phyloP scores from a whole-genome alignment of 1,140 invertebrate species.

The Drosophila auraria region DNA sequence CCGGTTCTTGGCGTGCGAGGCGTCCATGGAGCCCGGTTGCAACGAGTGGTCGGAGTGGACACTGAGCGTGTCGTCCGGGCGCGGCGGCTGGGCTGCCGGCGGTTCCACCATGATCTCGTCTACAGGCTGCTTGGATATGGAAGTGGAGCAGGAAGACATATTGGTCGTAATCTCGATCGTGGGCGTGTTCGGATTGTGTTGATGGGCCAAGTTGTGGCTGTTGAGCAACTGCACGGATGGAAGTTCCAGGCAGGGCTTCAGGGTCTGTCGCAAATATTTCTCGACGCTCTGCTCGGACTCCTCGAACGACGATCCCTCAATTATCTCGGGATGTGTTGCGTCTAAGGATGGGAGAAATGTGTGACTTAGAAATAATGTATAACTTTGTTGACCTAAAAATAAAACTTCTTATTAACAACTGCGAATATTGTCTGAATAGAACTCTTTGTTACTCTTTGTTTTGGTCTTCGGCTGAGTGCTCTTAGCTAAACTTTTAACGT shows the following conservation, averaged over 20 bases:
- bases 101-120: constrained; percentile 80
- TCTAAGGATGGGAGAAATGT: constrained; percentile 19
- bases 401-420: neutral
- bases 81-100: constrained; percentile 48
- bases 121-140: constrained; percentile 55
- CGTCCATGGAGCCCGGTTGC: constrained; percentile 39
- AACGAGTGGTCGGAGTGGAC: constrained; percentile 68
- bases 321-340: constrained; percentile 64
- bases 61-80: constrained; percentile 75
- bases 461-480: neutral
- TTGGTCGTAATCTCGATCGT: constrained; percentile 76
- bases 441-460: too few species aligned
- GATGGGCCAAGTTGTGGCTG: constrained; percentile 54
- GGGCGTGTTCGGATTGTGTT: constrained; percentile 73
- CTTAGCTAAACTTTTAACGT: too few species aligned
- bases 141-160: constrained; percentile 67
- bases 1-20: constrained; percentile 73
- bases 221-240: constrained; percentile 68
- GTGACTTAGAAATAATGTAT: neutral
- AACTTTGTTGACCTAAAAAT: neutral
- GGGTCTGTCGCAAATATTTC: constrained; percentile 75
- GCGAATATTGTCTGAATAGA: too few species aligned
- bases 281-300: constrained; percentile 82
- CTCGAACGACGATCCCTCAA: constrained; percentile 78
- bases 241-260: constrained; percentile 76